Evolutionary conservation across 2,113 vertebrate species (phyloP), one percentile per base, ranked within the genome.

Genomic region (Coracopsis vasa): DNA sequence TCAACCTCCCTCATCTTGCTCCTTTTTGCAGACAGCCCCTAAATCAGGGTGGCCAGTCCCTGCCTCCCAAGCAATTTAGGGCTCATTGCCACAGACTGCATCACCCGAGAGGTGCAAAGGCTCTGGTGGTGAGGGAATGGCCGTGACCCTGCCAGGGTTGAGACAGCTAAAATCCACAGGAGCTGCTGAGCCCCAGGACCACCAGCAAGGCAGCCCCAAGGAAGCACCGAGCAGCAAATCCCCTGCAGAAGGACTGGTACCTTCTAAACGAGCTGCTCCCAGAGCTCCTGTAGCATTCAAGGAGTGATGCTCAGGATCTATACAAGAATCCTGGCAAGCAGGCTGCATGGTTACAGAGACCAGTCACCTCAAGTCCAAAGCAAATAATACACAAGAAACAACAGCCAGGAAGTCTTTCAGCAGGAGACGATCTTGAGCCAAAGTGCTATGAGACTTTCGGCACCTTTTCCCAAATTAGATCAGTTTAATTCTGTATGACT

Each of bases 101-200:
- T 35, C 45, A n/a, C 50, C 25, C 0, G 0, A 69, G 44, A 79
- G 47, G 18, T 3, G 2, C 0, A 2, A 85, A 25, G 28, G 48
- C 65, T 77, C 72, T 6, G 5, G 1, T 23, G 58, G 42, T 31
- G 31, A 37, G 7, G 19, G 39, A 71, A 20, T 5, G 7, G 16
- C 39, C 3, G 2, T 45, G 56, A 64, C 20, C 10, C 27, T 35
- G 18, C 16, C 1, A 4, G 54, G 0, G 0, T 0, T 10, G 48
- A 73, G 41, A 3, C 16, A 13, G 19, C 11, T 9, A 18, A 66
- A 53, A 35, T 27, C 61, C 20, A 29, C 6, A 53, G 42, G 45
- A 2, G 2, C 21, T 56, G 48, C 71, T 15, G 15, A 80, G 73
- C 13, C 16, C n/a, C 17, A 74, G 27, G 19, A 37, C 8, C 61